A percentile compares a stretch with the other conserved stretches of the same genome.
Evolutionary conservation across 2,113 vertebrate genomes (phyloP).

Genomic region (Antechinus flavipes): DNA sequence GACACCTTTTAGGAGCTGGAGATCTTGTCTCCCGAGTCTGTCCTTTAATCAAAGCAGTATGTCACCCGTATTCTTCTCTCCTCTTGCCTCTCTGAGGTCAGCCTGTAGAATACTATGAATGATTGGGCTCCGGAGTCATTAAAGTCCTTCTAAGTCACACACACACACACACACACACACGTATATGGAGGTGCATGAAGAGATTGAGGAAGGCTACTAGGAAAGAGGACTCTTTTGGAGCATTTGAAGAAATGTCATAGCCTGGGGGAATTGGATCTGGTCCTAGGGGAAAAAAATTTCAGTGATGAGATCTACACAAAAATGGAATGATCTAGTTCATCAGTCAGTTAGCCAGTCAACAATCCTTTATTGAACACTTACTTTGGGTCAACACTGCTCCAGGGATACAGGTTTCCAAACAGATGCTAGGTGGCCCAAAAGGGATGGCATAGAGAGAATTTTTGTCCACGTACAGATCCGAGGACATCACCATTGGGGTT

Average conservation of each 20-base stretch:
- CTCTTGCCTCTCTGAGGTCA: not conserved
- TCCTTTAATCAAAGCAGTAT: not conserved
- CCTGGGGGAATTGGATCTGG: not conserved
- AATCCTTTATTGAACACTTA: not conserved
- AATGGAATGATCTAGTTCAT: not conserved
- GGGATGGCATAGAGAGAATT: not conserved
- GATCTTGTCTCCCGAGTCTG: not conserved
- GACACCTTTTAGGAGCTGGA: not conserved
- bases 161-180: too few relatives aligned
- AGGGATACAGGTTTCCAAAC: not conserved
- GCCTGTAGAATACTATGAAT: not conserved
- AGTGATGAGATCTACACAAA: not conserved
- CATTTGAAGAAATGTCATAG: not conserved
- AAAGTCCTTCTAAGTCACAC: not conserved
- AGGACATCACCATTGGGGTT: not conserved
- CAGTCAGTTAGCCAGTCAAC: not conserved
- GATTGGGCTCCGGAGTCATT: not conserved
- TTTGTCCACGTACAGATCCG: not conserved
- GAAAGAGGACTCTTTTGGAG: not conserved
- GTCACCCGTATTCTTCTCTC: too few relatives aligned
- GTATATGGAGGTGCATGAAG: not conserved
- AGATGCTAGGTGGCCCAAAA: not conserved
- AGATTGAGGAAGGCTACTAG: not conserved
- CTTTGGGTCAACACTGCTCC: too few relatives aligned
- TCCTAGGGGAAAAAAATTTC: not conserved